Base-by-base conservation (phyloP, 1,140 invertebrate genomes). In the Ericerus pela region DNA sequence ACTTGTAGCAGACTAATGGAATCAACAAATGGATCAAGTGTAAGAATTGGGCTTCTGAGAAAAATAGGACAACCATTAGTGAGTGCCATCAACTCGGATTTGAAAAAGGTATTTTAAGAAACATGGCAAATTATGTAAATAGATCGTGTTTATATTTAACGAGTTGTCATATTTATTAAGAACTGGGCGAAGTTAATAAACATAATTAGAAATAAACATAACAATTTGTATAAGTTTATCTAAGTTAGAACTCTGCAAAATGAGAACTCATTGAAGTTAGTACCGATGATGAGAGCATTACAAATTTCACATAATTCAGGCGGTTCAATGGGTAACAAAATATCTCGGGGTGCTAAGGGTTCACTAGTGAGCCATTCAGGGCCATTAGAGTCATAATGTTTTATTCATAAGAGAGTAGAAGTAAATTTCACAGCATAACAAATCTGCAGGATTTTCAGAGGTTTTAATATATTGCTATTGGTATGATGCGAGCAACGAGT, bases 11-110 rank as follows among this genome's bases (percentile, higher is more conserved):
- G 24, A n/a, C 33, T 37, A 24, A 56, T 37, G 16, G 31, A 51
- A 57, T 60, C 54, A 8, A 60, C 11, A 52, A 64, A 61, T n/a
- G 58, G 61, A 12, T 58, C n/a, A 33, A 33, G 31, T n/a, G 31
- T 10, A 8, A n/a, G 8, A 10, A 33, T 10, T 8, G 8, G 8
- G 31, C 31, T 33, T 33, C 31, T 8, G n/a, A n/a, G 8, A 8
- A n/a, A n/a, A 33, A 33, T n/a, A 10, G 31, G 31, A 8, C 31
- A n/a, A n/a, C n/a, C n/a, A 8, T 33, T 8, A 8, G 8, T 33
- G 8, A 33, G n/a, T 33, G 31, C 31, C 8, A 10, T 33, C 8
- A 33, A n/a, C 31, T 33, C 31, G 8, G 31, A 8, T 10, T 33
- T 8, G 31, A 33, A 33, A 8, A 8, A 33, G n/a, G 31, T n/a